Evolutionary conservation across 2,113 vertebrate genomes (phyloP).

Genomic region (Alligator sinensis): DNA sequence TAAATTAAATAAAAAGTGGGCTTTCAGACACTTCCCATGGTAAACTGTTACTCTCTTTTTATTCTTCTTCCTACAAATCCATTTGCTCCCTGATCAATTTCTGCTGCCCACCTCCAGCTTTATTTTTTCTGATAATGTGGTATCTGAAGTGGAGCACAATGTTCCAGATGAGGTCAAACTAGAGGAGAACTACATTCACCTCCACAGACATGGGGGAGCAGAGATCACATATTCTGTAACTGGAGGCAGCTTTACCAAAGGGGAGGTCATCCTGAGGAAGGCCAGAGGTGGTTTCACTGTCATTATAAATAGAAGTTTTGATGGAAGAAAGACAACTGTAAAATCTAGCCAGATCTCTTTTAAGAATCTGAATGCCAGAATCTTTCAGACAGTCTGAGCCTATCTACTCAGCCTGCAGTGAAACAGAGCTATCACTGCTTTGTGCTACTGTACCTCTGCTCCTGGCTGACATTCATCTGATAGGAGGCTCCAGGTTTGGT

Average conservation of each 20-base stretch:
- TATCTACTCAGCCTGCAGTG: neutral
- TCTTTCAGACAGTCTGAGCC: neutral
- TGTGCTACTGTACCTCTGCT: neutral
- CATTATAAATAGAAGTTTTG: neutral
- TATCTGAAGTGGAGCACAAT: neutral
- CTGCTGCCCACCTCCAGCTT: neutral
- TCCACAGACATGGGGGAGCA: neutral
- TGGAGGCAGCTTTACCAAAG: neutral
- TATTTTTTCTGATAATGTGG: neutral
- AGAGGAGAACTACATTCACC: neutral
- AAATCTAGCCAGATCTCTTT: neutral
- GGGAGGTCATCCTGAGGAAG: neutral
- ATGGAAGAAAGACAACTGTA: neutral
- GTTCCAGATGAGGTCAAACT: neutral
- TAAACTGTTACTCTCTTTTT: slow-evolving; percentile 1
- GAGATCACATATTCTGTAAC: neutral
- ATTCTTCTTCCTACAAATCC: neutral
- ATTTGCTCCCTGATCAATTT: neutral
- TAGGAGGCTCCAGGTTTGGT: neutral
- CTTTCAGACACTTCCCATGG: slow-evolving; percentile 12
- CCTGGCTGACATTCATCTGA: neutral
- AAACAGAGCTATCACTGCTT: neutral
- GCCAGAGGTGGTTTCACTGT: neutral
- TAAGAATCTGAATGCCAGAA: neutral
- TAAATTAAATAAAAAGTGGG: slow-evolving; percentile 10